Evolutionary conservation across 2,888 invertebrate genomes (phyloP), one percentile per base, ranked within the genome.

Genomic region (Maniola hyperantus): DNA sequence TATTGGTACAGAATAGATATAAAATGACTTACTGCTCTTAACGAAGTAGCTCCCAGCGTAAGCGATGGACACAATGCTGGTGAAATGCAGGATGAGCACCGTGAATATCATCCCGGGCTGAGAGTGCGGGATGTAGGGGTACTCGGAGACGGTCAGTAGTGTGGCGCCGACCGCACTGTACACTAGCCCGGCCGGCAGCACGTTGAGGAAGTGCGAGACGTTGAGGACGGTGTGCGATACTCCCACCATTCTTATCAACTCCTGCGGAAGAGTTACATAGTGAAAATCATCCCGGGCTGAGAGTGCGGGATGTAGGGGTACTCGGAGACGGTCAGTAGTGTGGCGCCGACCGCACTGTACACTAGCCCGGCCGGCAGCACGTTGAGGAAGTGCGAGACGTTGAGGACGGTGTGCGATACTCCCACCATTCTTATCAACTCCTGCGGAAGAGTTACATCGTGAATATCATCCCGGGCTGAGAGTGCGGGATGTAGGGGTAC

Each of bases 371-470:
- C 90, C 0, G 94, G 79, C 54, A 95, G 81, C 58, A 93, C 93
- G 80, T 95, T 95, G 60, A 95, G 78, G 77, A 95, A 95, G 94
- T 96, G 96, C 0, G 95, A 95, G 2, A 93, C 26, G 93, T 95
- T 95, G 64, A 96, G 93, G 71, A 94, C 84, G 89, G 94, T 94
- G 53, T 93, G 91, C 20, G 94, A 93, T 64, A 97, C 89, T 0
- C 97, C 97, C 89, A 95, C 95, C 94, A 96, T 95, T 85, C 95
- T 95, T 93, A 96, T 94, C 33, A 96, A 93, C 83, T 96, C 96
- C 96, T 96, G 82, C 15, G 20, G 11, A 36, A 11, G 26, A 50
- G 13, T 68, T 65, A 59, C 26, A 20, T 20, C 20, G 26, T 51
- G 26, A 51, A 13, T 11, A 51, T 20, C 20, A 50, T 10, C 10